Conservation (phyloP, 2,113 vertebrate genomes). For the Poeciliopsis occidentalis region DNA sequence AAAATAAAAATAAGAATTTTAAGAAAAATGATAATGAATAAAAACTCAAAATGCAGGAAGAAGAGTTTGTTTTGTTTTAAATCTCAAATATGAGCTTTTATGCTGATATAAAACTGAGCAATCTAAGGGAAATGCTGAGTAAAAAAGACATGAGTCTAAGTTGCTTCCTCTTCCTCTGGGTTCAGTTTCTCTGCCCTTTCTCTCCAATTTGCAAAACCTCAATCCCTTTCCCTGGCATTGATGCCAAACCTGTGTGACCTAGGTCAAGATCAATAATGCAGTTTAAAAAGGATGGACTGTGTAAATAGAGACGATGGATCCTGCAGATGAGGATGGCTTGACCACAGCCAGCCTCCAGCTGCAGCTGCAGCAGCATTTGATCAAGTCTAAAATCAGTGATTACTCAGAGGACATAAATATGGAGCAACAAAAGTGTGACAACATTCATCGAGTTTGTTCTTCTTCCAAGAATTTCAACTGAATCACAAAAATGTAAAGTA, state of each 20-base stretch:
- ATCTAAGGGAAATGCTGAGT: no score
- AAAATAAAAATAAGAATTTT: constrained; percentile 20
- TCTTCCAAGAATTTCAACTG: not conserved
- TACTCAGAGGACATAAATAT: constrained; percentile 17
- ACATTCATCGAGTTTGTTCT: not conserved
- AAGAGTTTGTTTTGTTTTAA: no score
- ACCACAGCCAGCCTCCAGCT: constrained; percentile 58
- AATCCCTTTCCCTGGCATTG: constrained; percentile 19
- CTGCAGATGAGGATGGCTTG: constrained; percentile 55
- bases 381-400: constrained; percentile 58
- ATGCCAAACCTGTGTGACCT: constrained; percentile 67
- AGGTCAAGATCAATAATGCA: constrained; percentile 69
- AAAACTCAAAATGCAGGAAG: constrained; percentile 4
- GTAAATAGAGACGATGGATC: constrained; percentile 72
- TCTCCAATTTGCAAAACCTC: no score
- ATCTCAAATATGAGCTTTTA: no score
- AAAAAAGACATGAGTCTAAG: no score
- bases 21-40: constrained; percentile 39
- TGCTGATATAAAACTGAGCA: no score
- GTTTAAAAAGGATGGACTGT: constrained; percentile 74
- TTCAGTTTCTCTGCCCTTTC: no score
- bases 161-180: no score
- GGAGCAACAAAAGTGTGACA: not conserved
- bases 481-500: not conserved
- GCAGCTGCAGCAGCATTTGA: constrained; percentile 54